phyloP scores from a whole-genome alignment of 2,888 invertebrate species.

The Drosophila subsilvestris region DNA sequence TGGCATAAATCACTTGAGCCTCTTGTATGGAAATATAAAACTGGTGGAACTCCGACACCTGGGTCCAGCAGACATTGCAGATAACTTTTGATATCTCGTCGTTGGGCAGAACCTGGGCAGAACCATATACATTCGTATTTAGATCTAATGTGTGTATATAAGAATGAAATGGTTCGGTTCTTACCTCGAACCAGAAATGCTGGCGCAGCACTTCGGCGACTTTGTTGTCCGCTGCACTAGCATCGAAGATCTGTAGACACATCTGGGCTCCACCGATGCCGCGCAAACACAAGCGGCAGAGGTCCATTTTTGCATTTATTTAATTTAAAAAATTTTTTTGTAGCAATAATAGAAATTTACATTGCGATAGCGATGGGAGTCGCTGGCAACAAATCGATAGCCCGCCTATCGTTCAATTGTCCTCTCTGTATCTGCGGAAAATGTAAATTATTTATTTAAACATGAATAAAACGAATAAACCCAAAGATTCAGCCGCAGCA shows the following conservation, averaged over 20 bases:
- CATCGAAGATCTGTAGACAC: slow-evolving; percentile 78
- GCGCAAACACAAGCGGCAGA: slow-evolving; percentile 80
- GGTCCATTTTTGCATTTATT: slow-evolving; percentile 60
- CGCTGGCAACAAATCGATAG: neutral
- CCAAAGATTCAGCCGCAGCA: slow-evolving; percentile 15
- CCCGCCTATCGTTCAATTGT: slow-evolving; percentile 9
- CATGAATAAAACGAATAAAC: slow-evolving; percentile 26
- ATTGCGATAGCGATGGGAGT: slow-evolving; percentile 36
- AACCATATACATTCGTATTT: slow-evolving; percentile 3
- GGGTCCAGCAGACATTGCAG: slow-evolving; percentile 82
- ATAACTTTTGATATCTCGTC: slow-evolving; percentile 78
- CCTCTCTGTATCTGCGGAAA: slow-evolving; percentile 12
- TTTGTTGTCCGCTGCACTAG: slow-evolving; percentile 60
- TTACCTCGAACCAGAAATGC: slow-evolving; percentile 83
- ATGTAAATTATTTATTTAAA: slow-evolving; percentile 9
- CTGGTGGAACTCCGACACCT: slow-evolving; percentile 80
- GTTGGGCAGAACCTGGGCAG: slow-evolving; percentile 70
- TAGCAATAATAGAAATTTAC: slow-evolving; percentile 35
- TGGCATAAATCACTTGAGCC: slow-evolving; percentile 73
- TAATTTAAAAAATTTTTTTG: slow-evolving; percentile 12
- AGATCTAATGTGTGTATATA: neutral
- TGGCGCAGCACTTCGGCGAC: slow-evolving; percentile 78
- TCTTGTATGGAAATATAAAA: slow-evolving; percentile 81
- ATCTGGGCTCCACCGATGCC: slow-evolving; percentile 72
- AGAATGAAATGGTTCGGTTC: neutral